phyloP scores from a whole-genome alignment of 2,797 vertebrate species.

The Telmatherina bonti region DNA sequence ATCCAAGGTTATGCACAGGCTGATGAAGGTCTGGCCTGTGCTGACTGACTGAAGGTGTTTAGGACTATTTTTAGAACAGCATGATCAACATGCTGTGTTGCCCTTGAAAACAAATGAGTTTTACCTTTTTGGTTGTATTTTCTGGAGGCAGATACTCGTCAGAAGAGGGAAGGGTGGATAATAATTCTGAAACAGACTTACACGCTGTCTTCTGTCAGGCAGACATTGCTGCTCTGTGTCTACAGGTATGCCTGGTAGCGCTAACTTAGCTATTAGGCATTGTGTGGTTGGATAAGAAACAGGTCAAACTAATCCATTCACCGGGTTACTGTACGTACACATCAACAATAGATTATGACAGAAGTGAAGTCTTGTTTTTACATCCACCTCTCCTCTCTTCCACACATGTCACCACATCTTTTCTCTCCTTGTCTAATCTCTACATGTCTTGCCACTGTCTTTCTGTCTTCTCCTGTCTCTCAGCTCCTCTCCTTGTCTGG shows the following conservation, averaged over 20 bases:
- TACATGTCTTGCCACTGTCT: slow-evolving; percentile 17
- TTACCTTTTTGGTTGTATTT: slow-evolving; percentile 48
- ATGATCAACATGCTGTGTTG: slow-evolving; percentile 48
- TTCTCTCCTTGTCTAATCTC: slow-evolving; percentile 30
- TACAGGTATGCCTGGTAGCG: slow-evolving; percentile 7
- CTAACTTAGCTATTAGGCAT: slow-evolving; percentile 2
- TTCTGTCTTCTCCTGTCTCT: slow-evolving; percentile 13
- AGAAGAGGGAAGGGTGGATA: slow-evolving; percentile 46
- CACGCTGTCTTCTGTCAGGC: slow-evolving; percentile 10
- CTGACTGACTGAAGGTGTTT: slow-evolving; percentile 67
- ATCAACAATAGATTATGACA: not conserved
- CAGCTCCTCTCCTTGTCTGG: slow-evolving; percentile 8
- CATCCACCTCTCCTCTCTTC: slow-evolving; percentile 4
- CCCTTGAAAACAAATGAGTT: slow-evolving; percentile 59
- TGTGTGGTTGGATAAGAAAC: not conserved
- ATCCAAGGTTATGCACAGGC: slow-evolving; percentile 68
- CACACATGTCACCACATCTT: slow-evolving; percentile 28
- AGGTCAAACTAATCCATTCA: no score
- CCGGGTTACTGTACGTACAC: not conserved
- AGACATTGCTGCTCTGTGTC: slow-evolving; percentile 18
- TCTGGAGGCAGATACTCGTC: slow-evolving; percentile 31
- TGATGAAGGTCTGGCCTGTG: slow-evolving; percentile 48
- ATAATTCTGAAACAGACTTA: slow-evolving; percentile 56
- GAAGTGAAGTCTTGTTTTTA: slow-evolving; percentile 6
- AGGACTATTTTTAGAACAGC: slow-evolving; percentile 66